A percentile compares a stretch with the other conserved stretches of the same genome.
Conservation (phyloP, 2,888 invertebrate species). For the Caenorhabditis sp. region DNA sequence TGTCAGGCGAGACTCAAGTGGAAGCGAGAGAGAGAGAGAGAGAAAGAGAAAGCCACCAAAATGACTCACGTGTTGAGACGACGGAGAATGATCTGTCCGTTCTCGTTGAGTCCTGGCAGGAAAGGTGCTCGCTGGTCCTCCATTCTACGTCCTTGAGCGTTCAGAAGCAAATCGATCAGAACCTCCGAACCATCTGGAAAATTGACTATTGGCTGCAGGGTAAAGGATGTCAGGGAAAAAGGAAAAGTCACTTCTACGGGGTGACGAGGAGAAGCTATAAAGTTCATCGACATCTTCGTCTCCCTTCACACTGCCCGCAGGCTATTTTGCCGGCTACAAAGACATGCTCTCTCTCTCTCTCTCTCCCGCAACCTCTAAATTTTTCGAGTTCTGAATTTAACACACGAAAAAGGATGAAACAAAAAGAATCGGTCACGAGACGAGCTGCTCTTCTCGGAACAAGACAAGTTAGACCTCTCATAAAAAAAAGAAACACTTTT, state of each 20-base stretch:
- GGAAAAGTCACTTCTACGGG: conserved; percentile 79
- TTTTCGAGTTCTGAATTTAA: conserved; percentile 31
- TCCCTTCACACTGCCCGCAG: conserved; percentile 1
- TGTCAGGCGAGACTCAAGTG: neutral
- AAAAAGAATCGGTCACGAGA: neutral
- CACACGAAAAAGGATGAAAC: conserved; percentile 6
- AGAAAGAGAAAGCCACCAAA: neutral
- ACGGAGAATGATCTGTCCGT: conserved; percentile 56
- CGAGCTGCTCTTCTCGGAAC: neutral
- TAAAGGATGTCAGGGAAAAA: too few relatives aligned
- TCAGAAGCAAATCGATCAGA: conserved; percentile 68
- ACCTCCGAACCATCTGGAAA: conserved; percentile 71
- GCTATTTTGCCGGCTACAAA: conserved; percentile 12
- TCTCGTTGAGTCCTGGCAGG: conserved; percentile 63
- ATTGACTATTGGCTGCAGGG: too few relatives aligned
- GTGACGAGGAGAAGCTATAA: neutral
- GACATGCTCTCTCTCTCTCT: conserved; percentile 37
- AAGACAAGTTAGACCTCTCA: neutral
- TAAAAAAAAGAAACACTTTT: conserved; percentile 5
- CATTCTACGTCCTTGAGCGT: conserved; percentile 67
- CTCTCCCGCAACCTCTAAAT: conserved; percentile 13
- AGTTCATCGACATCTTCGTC: conserved; percentile 18
- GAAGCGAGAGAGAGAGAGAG: neutral
- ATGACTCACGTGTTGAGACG: conserved; percentile 49
- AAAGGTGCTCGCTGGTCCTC: conserved; percentile 65